Percentiles rank a stretch among this genome's conserved stretches.
phyloP scores from a whole-genome alignment of 2,888 invertebrate genomes.

The Orthonevra nobilis region DNA sequence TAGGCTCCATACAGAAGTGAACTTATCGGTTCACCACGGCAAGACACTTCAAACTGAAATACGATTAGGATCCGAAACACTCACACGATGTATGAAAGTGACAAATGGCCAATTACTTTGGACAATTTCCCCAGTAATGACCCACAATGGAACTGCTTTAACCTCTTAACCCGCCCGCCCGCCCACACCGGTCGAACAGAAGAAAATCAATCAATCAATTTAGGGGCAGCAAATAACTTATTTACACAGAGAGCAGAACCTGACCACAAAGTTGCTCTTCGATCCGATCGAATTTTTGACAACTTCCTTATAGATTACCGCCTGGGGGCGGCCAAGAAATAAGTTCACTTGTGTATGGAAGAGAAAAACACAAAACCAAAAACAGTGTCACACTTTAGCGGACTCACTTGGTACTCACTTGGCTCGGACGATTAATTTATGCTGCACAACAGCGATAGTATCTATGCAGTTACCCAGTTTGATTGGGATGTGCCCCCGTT shows the following conservation, averaged over 20 bases:
- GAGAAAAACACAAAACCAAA: background rate
- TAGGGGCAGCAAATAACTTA: constrained; percentile 20
- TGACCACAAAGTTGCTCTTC: constrained; percentile 16
- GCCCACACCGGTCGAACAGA: background rate
- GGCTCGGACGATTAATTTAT: constrained; percentile 78
- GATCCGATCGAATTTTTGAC: constrained; percentile 45
- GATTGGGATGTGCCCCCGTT: constrained; percentile 71
- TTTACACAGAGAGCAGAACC: constrained; percentile 28
- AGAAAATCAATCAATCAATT: constrained; percentile 55
- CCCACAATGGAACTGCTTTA: constrained; percentile 21
- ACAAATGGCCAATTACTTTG: constrained; percentile 46
- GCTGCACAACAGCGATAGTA: constrained; percentile 81
- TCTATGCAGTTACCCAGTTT: constrained; percentile 85
- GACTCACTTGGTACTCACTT: constrained; percentile 76
- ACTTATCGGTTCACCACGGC: constrained; percentile 50
- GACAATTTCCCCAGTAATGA: constrained; percentile 24
- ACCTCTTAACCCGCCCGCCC: constrained; percentile 1
- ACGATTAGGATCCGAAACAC: constrained; percentile 18
- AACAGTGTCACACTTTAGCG: constrained; percentile 1
- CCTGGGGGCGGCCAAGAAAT: constrained; percentile 23
- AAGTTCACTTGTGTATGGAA: constrained; percentile 30
- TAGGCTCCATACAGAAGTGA: constrained; percentile 54
- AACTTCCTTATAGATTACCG: constrained; percentile 19
- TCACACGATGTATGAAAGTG: background rate
- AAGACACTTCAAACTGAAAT: constrained; percentile 29